phyloP scores from a whole-genome alignment of 2,113 vertebrate species.

The Crotalus horridus region DNA sequence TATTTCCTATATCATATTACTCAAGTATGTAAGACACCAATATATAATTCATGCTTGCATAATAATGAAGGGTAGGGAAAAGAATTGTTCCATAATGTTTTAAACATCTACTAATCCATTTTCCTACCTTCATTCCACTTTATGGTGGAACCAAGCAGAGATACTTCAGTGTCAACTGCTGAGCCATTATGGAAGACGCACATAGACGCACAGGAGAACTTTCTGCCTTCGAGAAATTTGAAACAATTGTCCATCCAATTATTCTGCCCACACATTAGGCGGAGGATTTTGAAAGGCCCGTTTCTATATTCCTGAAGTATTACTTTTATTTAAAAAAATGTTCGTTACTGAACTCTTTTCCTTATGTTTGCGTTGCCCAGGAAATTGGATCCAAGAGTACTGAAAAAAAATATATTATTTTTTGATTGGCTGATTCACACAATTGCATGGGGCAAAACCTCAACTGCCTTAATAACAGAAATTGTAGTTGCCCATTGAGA shows the following conservation, averaged over 20 bases:
- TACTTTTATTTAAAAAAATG: not conserved
- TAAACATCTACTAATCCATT: slow-evolving; percentile 35
- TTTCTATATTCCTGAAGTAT: not conserved
- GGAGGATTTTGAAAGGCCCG: not conserved
- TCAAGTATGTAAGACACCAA: slow-evolving; percentile 37
- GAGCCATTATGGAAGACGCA: not conserved
- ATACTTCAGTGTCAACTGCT: not conserved
- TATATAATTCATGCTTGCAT: slow-evolving; percentile 31
- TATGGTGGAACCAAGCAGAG: not conserved
- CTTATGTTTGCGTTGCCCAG: not conserved
- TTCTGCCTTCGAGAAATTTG: not conserved
- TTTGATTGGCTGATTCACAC: not conserved
- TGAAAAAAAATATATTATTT: not conserved
- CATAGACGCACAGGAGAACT: not conserved
- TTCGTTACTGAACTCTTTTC: not conserved
- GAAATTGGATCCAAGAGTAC: not conserved
- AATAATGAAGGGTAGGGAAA: slow-evolving; percentile 33
- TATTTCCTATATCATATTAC: slow-evolving; percentile 13
- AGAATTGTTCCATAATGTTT: slow-evolving; percentile 15
- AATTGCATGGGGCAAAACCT: not conserved
- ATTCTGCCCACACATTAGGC: not conserved
- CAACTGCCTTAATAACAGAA: not conserved
- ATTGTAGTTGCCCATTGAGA: not conserved
- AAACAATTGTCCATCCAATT: not conserved
- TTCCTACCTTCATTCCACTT: slow-evolving; percentile 7